Percentiles rank a stretch among this genome's conserved stretches.
These are phyloP conservation scores for Drosophila macrospina DNA, from an alignment of 2,888 invertebrate species.

Conservation along the genomic window DNA sequence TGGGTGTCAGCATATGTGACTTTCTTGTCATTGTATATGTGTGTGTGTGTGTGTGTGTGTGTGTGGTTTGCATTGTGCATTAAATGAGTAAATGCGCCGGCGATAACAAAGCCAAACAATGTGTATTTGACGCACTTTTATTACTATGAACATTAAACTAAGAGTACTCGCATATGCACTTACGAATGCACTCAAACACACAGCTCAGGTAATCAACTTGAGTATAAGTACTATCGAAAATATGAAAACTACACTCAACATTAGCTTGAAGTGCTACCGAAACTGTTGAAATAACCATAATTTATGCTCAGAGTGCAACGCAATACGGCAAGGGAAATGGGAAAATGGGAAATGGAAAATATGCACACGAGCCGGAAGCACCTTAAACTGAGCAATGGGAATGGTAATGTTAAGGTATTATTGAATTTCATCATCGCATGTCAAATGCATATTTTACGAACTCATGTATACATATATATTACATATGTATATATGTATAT, in stretches of 20 bases:
- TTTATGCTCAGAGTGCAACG: constrained; percentile 27
- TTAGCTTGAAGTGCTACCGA: constrained; percentile 32
- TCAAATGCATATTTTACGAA: constrained; percentile 71
- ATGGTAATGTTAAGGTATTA: constrained; percentile 20
- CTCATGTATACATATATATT: background rate
- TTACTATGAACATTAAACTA: constrained; percentile 3
- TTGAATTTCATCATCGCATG: constrained; percentile 66
- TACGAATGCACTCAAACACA: background rate
- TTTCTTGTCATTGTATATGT: background rate
- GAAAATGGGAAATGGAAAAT: background rate
- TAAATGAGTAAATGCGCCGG: constrained; percentile 40
- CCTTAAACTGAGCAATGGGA: constrained; percentile 10
- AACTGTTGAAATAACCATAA: constrained; percentile 56
- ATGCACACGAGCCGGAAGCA: constrained; percentile 13
- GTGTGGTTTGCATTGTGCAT: constrained; percentile 29
- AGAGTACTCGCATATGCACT: constrained; percentile 1
- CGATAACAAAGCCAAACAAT: constrained; percentile 39
- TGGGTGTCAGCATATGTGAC: background rate
- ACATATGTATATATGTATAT: too few species aligned
- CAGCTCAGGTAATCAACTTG: constrained; percentile 30
- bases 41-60: constrained; percentile 14
- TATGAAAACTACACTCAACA: constrained; percentile 8
- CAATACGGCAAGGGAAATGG: background rate
- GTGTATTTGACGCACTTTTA: constrained; percentile 33
- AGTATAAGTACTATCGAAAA: constrained; percentile 11